A percentile compares a stretch with the other conserved stretches of the same genome.
phyloP scores from a whole-genome alignment of 2,113 vertebrate genomes.

The Macrotus californicus region DNA sequence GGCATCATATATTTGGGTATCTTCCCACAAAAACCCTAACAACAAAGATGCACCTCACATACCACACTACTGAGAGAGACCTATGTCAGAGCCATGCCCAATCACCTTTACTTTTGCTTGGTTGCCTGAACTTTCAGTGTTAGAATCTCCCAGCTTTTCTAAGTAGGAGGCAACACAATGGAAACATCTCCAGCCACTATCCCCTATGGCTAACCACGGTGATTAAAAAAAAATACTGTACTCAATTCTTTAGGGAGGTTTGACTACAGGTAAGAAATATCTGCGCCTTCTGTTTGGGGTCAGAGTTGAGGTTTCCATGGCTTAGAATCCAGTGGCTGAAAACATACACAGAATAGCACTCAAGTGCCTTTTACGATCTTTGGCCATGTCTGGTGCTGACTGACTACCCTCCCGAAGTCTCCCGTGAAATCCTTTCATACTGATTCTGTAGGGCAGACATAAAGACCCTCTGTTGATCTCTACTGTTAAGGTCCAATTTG shows the following conservation, averaged over 20 bases:
- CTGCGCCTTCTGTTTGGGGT: neutral
- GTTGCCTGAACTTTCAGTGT: neutral
- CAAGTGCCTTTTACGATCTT: neutral
- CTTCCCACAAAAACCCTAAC: neutral
- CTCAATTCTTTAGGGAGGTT: neutral
- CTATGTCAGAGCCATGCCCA: neutral
- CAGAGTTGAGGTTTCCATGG: neutral
- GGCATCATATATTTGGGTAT: neutral
- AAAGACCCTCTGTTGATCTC: neutral
- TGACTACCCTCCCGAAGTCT: neutral
- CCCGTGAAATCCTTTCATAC: neutral
- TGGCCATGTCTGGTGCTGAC: too few relatives aligned
- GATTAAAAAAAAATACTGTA: neutral
- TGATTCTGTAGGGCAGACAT: neutral
- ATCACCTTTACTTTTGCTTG: neutral
- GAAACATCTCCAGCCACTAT: neutral
- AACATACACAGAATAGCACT: neutral
- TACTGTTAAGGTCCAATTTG: neutral
- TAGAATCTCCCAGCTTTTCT: neutral
- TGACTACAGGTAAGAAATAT: neutral
- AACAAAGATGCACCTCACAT: neutral
- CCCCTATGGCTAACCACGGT: neutral
- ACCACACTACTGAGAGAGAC: fast-evolving
- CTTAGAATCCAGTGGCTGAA: neutral
- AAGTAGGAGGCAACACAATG: neutral